Base-by-base conservation (phyloP, 2,888 invertebrate species). In the Drosophila recens region DNA sequence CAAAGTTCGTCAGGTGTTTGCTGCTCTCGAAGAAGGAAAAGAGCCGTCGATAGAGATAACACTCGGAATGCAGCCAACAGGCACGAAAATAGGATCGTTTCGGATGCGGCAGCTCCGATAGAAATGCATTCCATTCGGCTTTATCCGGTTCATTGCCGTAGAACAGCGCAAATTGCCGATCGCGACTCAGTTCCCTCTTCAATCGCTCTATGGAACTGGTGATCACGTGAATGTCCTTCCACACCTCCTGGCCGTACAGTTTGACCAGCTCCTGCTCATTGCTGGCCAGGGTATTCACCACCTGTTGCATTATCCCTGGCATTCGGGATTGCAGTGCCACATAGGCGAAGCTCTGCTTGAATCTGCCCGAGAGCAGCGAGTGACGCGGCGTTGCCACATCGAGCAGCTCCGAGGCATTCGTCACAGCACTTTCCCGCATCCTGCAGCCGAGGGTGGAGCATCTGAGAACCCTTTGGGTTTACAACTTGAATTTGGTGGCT, bases 41-140 rank as follows among this genome's bases (percentile, higher is more conserved):
- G 8, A 97, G 89, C 58, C 94, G 93, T 52, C 96, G 93, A 79
- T 99, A 99, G 92, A 99, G 94, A 91, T 98, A 99, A 89, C 98
- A 98, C 92, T 99, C 99, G 0, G 95, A 94, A 88, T 97, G 96
- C 0, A 99, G 93, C 98, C 98, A 99, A 0, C 95, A 93, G 45
- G 96, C 95, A 5, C 95, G 95, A 91, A 97, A 99, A 94, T 95
- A 96, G 0, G 94, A 92, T 1, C 67, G 66, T 36, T 91, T 92
- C 0, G 90, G 91, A 0, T 56, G 67, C 0, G 86, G 83, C 0
- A 94, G 91, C 89, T 95, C 91, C 4, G 38, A 5, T 23, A 97
- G 91, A 84, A 95, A 96, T 0, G 93, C 79, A 64, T 91, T 91
- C 92, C 92, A 92, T 15, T 87, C 66, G 8, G 75, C 74, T 46